Conservation (phyloP, 1,140 invertebrate genomes). For the Epicauta chinensis region DNA sequence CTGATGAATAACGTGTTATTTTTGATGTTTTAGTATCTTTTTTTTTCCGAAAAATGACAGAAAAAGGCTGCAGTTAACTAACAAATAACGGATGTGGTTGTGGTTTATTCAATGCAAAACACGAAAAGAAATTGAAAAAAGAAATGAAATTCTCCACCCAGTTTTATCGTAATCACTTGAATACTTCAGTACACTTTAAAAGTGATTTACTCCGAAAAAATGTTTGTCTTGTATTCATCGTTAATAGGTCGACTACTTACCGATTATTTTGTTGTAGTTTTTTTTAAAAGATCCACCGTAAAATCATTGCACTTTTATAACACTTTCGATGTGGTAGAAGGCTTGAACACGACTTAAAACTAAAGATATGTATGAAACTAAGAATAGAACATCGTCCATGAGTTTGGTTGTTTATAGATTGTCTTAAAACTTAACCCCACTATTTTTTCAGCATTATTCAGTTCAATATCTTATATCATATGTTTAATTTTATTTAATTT, state of each 20-base stretch:
- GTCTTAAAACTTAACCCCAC: constrained; percentile 35
- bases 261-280: too few relatives aligned
- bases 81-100: constrained; percentile 7
- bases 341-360: constrained; percentile 25
- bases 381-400: constrained; percentile 38
- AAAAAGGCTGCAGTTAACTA: too few relatives aligned
- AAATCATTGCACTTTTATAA: constrained; percentile 35
- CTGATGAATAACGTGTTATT: neutral
- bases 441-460: constrained; percentile 22
- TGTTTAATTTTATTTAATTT: constrained; percentile 14
- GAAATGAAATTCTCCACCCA: neutral
- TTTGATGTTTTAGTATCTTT: too few relatives aligned
- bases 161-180: too few relatives aligned
- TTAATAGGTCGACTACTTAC: too few relatives aligned
- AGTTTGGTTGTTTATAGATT: constrained; percentile 39
- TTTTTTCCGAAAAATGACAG: too few relatives aligned
- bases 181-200: too few relatives aligned
- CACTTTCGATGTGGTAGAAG: constrained; percentile 25
- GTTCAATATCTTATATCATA: constrained; percentile 11
- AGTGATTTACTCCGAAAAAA: too few relatives aligned
- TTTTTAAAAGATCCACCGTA: constrained; percentile 26
- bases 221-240: too few relatives aligned
- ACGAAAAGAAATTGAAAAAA: neutral
- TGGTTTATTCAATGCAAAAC: constrained; percentile 1
- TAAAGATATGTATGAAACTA: constrained; percentile 36